phyloP scores from a whole-genome alignment of 2,797 vertebrate genomes.

The Helarctos malayanus region DNA sequence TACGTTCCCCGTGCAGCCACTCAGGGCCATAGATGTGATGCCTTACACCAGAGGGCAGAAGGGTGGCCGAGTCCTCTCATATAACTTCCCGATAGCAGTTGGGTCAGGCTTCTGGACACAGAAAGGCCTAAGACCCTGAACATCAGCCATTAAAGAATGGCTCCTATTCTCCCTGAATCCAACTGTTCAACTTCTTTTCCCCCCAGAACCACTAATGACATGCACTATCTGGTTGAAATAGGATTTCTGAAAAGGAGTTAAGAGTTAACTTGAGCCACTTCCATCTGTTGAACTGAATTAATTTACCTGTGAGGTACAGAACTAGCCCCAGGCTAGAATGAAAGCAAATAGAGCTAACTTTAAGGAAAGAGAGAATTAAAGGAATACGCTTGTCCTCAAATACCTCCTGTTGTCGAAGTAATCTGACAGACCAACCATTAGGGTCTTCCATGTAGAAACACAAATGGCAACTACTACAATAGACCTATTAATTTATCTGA shows the following conservation, averaged over 20 bases:
- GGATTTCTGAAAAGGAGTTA: not conserved
- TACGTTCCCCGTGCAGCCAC: conserved; percentile 57
- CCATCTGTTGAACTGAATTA: not conserved
- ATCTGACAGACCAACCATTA: not conserved
- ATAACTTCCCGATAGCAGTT: not conserved
- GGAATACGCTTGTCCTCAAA: not conserved
- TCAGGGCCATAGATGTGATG: not conserved
- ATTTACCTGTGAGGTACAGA: not conserved
- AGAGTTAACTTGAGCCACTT: not conserved
- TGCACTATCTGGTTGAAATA: not conserved
- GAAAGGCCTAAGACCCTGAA: not conserved
- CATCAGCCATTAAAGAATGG: not conserved
- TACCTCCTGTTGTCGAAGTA: not conserved
- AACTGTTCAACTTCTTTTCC: not conserved
- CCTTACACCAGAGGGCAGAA: not conserved
- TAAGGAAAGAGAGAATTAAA: not conserved
- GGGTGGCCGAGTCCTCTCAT: not conserved
- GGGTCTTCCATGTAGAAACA: not conserved
- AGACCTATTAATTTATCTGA: no score
- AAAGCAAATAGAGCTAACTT: not conserved
- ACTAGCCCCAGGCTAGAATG: not conserved
- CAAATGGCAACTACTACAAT: not conserved
- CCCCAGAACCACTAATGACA: not conserved
- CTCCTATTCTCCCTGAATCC: not conserved
- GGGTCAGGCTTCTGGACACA: not conserved